Percentiles rank a stretch among this genome's conserved stretches.
Evolutionary conservation across 2,113 vertebrate species (phyloP).

Genomic region (Neolamprologus tretocephalus): DNA sequence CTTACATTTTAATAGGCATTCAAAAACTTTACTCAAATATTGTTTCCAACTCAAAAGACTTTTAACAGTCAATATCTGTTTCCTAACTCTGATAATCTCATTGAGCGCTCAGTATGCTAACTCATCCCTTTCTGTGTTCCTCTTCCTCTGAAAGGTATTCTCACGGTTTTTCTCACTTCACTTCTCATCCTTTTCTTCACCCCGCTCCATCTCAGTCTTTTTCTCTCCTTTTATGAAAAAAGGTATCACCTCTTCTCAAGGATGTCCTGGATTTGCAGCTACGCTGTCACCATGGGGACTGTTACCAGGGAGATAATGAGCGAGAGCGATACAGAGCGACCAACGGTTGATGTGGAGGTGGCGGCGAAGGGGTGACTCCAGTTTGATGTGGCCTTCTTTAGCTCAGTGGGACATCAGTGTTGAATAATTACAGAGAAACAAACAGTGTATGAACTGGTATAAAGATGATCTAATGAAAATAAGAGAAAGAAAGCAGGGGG

Average conservation of each 20-base stretch:
- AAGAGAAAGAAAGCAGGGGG: neutral
- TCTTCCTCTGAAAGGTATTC: neutral
- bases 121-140: neutral
- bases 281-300: conserved; percentile 66
- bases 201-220: neutral
- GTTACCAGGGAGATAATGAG: conserved; percentile 68
- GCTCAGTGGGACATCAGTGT: neutral
- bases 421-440: neutral
- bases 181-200: neutral
- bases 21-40: neutral
- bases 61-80: neutral
- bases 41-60: neutral
- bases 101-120: neutral
- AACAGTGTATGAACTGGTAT: neutral
- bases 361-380: neutral
- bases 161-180: neutral
- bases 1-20: neutral
- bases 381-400: neutral
- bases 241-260: conserved; percentile 68
- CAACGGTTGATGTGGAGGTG: neutral
- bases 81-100: neutral
- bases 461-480: conserved; percentile 11
- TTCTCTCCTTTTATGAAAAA: conserved; percentile 34
- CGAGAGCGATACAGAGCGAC: neutral
- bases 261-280: conserved; percentile 68